phyloP scores from a whole-genome alignment of 1,140 invertebrate genomes.

The Drosophila busckii region DNA sequence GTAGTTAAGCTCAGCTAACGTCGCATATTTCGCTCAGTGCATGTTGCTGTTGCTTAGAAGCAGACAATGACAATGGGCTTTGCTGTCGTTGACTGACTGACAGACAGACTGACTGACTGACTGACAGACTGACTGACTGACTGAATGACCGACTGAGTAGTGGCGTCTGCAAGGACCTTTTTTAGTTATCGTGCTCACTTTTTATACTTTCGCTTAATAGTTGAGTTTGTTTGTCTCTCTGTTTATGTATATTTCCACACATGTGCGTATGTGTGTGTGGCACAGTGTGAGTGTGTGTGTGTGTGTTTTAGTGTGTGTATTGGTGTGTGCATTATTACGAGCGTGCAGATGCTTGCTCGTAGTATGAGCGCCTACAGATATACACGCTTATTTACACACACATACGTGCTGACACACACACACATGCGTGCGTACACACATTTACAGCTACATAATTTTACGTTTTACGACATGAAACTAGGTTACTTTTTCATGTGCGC shows the following conservation, averaged over 20 bases:
- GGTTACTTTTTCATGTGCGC: conserved; percentile 68
- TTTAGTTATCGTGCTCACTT: conserved; percentile 70
- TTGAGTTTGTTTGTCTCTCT: conserved; percentile 53
- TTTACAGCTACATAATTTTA: conserved; percentile 56
- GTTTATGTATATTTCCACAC: conserved; percentile 12
- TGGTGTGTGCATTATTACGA: conserved; percentile 51
- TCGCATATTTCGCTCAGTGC: background rate
- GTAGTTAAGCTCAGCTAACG: no score
- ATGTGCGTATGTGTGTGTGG: background rate
- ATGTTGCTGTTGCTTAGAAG: conserved; percentile 44
- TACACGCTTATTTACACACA: conserved; percentile 43
- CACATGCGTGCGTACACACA: conserved; percentile 24
- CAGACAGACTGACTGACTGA: conserved; percentile 14
- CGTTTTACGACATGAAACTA: conserved; percentile 75
- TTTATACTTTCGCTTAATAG: conserved; percentile 72
- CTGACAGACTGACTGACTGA: conserved; percentile 12
- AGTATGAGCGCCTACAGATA: conserved; percentile 59
- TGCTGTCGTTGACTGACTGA: conserved; percentile 14
- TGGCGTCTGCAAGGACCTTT: conserved; percentile 54
- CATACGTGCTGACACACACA: conserved; percentile 17
- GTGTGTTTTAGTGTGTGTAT: background rate
- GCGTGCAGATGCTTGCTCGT: conserved; percentile 34
- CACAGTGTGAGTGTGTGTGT: conserved; percentile 57
- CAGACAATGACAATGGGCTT: conserved; percentile 62
- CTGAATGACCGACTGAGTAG: conserved; percentile 4